Evolutionary conservation across 1,140 invertebrate species (phyloP).

Genomic region (Diabrotica virgifera): DNA sequence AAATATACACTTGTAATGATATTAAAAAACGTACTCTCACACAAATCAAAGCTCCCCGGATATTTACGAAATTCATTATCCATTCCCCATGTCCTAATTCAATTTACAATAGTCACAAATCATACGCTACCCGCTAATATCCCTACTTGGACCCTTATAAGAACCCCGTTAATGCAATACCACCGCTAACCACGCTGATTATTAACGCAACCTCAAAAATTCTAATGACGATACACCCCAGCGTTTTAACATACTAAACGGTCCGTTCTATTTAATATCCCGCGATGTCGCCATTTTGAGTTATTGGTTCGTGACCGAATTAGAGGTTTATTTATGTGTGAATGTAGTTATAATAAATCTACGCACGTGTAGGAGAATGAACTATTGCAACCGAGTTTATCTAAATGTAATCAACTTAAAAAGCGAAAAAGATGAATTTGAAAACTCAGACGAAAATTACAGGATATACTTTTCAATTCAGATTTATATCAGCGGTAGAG

Average conservation of each 20-base stretch:
- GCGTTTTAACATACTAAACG: not conserved
- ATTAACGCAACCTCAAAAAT: not conserved
- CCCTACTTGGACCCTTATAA: not conserved
- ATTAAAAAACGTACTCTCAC: not conserved
- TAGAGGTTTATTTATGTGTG: not conserved
- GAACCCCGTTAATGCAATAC: slow-evolving; percentile 2
- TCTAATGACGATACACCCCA: not conserved
- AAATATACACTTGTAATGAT: too few relatives aligned
- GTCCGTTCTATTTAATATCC: not conserved
- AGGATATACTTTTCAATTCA: too few relatives aligned
- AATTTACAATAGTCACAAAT: not conserved
- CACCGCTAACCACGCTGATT: not conserved
- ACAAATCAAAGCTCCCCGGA: not conserved
- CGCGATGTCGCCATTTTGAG: not conserved
- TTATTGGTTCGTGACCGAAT: not conserved
- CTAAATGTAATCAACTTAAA: too few relatives aligned
- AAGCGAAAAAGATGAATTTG: too few relatives aligned
- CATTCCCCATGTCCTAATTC: not conserved
- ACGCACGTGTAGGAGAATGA: not conserved
- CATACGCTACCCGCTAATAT: not conserved
- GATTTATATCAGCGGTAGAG: too few relatives aligned
- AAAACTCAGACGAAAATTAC: too few relatives aligned
- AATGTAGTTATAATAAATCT: not conserved
- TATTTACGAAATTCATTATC: not conserved
- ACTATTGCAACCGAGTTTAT: too few relatives aligned